Evolutionary conservation across 1,140 invertebrate genomes (phyloP).

Genomic region (Heterodera carotae): DNA sequence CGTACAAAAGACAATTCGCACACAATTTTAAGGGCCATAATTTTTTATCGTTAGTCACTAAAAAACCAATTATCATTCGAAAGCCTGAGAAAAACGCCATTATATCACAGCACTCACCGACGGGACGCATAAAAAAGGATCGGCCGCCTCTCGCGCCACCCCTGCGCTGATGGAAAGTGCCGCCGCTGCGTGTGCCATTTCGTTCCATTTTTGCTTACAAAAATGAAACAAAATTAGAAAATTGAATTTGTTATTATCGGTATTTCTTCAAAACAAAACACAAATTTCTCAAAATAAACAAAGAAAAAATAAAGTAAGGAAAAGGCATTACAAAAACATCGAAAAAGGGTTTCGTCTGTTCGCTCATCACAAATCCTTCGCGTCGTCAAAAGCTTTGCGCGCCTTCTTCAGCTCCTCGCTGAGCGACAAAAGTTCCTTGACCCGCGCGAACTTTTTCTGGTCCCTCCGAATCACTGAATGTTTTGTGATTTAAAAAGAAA

Average conservation of each 20-base stretch:
- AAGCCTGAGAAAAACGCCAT: no score
- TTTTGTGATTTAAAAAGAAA: no score
- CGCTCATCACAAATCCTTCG: slow-evolving; percentile 71
- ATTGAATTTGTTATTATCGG: no score
- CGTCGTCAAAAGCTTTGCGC: slow-evolving; percentile 98
- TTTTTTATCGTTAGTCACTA: no score
- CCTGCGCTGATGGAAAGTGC: neutral
- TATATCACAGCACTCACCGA: slow-evolving; percentile 9
- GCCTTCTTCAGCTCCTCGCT: slow-evolving; percentile 98
- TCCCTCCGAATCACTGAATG: slow-evolving; percentile 96
- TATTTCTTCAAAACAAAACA: no score
- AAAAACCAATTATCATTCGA: no score
- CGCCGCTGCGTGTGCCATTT: neutral
- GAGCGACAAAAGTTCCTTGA: slow-evolving; percentile 95
- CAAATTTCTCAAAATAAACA: neutral
- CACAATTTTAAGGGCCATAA: no score
- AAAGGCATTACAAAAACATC: no score
- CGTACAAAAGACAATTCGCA: no score
- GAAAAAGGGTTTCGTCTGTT: neutral
- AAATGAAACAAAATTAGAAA: neutral
- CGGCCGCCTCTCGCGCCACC: slow-evolving; percentile 11
- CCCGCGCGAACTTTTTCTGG: slow-evolving; percentile 90
- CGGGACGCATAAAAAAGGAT: slow-evolving; percentile 22
- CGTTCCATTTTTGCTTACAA: slow-evolving; percentile 9
- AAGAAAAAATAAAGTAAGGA: neutral